Evolutionary conservation across 2,888 invertebrate genomes (phyloP), one percentile per base, ranked within the genome.

Genomic region (Sisyra nigra): DNA sequence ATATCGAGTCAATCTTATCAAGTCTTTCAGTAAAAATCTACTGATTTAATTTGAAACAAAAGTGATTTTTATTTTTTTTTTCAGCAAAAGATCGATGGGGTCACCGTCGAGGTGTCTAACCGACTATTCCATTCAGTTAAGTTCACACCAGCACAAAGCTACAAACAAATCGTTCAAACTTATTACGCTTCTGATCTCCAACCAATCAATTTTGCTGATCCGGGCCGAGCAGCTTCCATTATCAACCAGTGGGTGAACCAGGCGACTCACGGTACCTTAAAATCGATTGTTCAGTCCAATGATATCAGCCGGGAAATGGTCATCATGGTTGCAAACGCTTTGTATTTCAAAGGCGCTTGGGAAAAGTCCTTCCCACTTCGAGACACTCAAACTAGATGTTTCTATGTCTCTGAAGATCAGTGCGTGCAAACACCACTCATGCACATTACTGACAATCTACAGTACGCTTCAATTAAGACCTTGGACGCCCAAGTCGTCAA

Each of bases 281-380:
- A 63, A 0, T 53, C 58, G 11, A 57, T 80, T 44, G 55, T 77
- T 10, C 64, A 67, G 19, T 55, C 67, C 50, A 66, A 54, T 5
- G 60, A 61, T 36, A 54, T 76, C 9, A 57, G 57, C 17, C 57
- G 68, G 0, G 56, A 67, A 3, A 74, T 79, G 1, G 63, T 74
- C 51, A 69, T 84, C 63, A 60, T 86, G 29, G 65, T 86, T 39
- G 78, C 82, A 51, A 85, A 84, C 52, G 81, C 80, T 1, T 65
- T 86, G 53, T 83, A 80, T 57, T 85, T 82, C 66, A 79, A 80
- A 48, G 83, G 82, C n/a, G 71, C 70, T 9, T 86, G 86, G 86
- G 69, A 74, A 47, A 67, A 69, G 18, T 66, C 76, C 0, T 86
- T 86, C 56, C 70, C 76, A 46, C 56, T 59, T 9, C 56, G 54